phyloP scores from a whole-genome alignment of 1,140 invertebrate species.

The Ditylenchus dipsaci region DNA sequence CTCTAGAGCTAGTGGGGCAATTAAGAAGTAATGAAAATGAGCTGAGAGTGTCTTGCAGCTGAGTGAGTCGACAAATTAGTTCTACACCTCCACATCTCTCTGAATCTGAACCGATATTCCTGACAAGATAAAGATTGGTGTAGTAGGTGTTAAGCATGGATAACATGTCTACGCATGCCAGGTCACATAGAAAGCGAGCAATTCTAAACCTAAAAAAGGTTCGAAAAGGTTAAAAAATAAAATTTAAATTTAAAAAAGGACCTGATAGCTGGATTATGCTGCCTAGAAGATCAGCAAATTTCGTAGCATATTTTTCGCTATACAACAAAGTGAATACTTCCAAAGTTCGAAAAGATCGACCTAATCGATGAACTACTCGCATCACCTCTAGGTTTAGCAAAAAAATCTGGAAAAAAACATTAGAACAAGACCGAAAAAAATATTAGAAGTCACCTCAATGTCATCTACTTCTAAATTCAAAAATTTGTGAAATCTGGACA shows the following conservation, averaged over 20 bases:
- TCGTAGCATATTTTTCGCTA: constrained; percentile 1
- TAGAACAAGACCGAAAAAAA: background rate
- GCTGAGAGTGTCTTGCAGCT: constrained; percentile 15
- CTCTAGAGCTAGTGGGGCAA: constrained; percentile 47
- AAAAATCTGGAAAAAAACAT: constrained; percentile 17
- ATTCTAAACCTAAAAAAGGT: constrained; percentile 8
- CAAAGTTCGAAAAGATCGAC: background rate
- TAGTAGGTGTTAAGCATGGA: constrained; percentile 35
- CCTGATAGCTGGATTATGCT: constrained; percentile 37
- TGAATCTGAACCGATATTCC: constrained; percentile 12
- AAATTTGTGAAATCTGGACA: constrained; percentile 27
- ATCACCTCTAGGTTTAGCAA: constrained; percentile 32
- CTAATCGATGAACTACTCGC: constrained; percentile 17
- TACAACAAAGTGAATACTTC: background rate
- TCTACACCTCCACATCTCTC: constrained; percentile 38
- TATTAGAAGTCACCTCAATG: background rate
- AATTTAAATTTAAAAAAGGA: background rate
- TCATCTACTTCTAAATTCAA: constrained; percentile 12
- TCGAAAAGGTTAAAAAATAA: background rate
- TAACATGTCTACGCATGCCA: constrained; percentile 36
- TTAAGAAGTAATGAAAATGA: constrained; percentile 27
- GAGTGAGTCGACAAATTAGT: constrained; percentile 24
- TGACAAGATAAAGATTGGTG: background rate
- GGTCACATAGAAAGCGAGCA: constrained; percentile 31
- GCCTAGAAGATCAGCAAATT: background rate